phyloP scores from a whole-genome alignment of 1,140 invertebrate species.

The Drosophila elegans region DNA sequence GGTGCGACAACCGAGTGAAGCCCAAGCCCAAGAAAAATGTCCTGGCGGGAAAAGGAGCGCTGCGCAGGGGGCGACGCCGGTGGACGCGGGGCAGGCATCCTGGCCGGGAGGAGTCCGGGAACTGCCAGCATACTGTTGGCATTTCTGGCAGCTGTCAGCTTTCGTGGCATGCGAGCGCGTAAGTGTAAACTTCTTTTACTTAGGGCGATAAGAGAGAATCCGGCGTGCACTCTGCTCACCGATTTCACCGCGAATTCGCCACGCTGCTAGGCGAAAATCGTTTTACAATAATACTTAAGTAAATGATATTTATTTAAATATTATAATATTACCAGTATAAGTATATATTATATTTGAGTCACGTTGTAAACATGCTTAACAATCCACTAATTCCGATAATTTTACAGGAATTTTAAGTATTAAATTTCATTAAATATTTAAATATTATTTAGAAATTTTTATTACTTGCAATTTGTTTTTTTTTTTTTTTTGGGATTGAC shows the following conservation, averaged over 20 bases:
- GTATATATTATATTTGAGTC: no score
- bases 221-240: not conserved
- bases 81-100: constrained; percentile 6
- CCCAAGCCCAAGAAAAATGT: constrained; percentile 76
- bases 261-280: not conserved
- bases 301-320: not conserved
- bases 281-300: not conserved
- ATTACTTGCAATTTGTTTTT: no score
- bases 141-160: constrained; percentile 82
- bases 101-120: constrained; percentile 30
- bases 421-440: no score
- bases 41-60: constrained; percentile 48
- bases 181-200: constrained; percentile 78
- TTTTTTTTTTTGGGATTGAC: no score
- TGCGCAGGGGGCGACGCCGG: constrained; percentile 6
- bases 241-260: constrained; percentile 19
- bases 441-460: no score
- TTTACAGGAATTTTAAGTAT: no score
- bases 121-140: constrained; percentile 66
- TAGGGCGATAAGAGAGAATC: constrained; percentile 12
- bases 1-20: constrained; percentile 70
- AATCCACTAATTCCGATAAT: no score
- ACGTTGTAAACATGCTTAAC: no score
- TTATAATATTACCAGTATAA: no score
- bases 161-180: constrained; percentile 70